Percentiles rank a stretch among this genome's conserved stretches.
phyloP scores from a whole-genome alignment of 2,888 invertebrate genomes.

The Cheilosia pagana region DNA sequence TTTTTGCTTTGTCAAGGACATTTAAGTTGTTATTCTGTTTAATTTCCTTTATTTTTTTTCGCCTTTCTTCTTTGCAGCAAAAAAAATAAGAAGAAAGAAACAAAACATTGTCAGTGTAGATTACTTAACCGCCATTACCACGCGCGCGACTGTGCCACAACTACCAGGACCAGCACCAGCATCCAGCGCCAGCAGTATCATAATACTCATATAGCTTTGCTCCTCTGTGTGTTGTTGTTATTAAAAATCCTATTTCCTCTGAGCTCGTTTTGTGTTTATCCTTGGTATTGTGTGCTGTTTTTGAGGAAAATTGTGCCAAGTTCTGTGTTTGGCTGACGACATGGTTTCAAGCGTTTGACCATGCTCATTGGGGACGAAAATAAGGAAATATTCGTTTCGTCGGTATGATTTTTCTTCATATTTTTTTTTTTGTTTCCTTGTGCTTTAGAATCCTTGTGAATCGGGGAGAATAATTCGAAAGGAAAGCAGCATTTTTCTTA shows the following conservation, averaged over 20 bases:
- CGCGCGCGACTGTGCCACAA: conserved; percentile 23
- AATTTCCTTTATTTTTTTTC: conserved; percentile 44
- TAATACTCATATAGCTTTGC: conserved; percentile 31
- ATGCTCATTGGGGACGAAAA: conserved; percentile 48
- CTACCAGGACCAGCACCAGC: background rate
- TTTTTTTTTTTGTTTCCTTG: conserved; percentile 23
- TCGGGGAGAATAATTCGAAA: conserved; percentile 37
- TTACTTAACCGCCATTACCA: conserved; percentile 65
- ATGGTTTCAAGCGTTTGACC: conserved; percentile 50
- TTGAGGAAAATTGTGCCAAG: conserved; percentile 40
- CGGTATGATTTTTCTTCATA: no score
- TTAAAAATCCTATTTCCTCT: conserved; percentile 56
- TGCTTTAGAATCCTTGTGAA: background rate
- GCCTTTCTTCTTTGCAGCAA: conserved; percentile 1
- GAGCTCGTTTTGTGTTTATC: conserved; percentile 40
- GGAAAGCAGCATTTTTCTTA: conserved; percentile 13
- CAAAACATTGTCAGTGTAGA: conserved; percentile 56
- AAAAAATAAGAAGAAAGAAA: background rate
- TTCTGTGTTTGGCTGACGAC: conserved; percentile 12
- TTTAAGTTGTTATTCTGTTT: conserved; percentile 63
- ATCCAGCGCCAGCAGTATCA: conserved; percentile 38
- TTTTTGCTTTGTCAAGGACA: conserved; percentile 61
- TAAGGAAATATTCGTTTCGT: conserved; percentile 38
- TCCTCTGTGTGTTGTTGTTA: conserved; percentile 42
- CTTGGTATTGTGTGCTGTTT: conserved; percentile 48